Base-by-base conservation (phyloP, 2,113 vertebrate species). In the Chelonoidis abingdonii region DNA sequence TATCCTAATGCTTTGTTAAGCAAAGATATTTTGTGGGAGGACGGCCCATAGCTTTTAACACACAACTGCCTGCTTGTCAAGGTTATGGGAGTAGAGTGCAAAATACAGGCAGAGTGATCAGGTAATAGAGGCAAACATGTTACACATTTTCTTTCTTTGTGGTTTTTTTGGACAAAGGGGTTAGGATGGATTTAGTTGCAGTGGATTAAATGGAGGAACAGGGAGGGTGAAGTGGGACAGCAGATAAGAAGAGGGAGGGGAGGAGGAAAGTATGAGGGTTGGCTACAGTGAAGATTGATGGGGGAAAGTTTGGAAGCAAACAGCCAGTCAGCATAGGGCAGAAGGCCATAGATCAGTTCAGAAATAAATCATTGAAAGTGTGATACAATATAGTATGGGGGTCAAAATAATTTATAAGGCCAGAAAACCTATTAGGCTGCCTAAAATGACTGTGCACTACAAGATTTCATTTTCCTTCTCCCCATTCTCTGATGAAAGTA, bases 401-500 rank as follows among this genome's bases (percentile, higher is more conserved):
- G 72, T 69, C 49, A 9, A 65, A 29, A 31, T 84, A 16, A 57
- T 49, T 89, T 13, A 7, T 0, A 16, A 57, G 49, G 84, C 52
- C 13, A 0, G 16, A 0, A 1, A 21, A 83, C 87, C 76, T 22
- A 14, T 86, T 4, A 16, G 5, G 41, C 41, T 5, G 76, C 47
- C 54, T 75, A 38, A 87, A 87, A 31, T 65, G 86, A 72, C 75
- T 90, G 59, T 8, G 2, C 47, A 8, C 22, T 41, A 1, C 31
- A 12, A 69, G 87, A 75, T 92, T 72, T 75, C 47, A 31, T 94
- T 35, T 94, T 94, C 90, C 90, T 95, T 90, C 82, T 75, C 95
- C 83, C 25, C 76, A 76, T 88, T 89, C 85, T 94, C 94, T 96
- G 94, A 14, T 78, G 2, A 41, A 78, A 78, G 38, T 78, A 47